Evolutionary conservation across 2,797 vertebrate genomes (phyloP).

Genomic region (Lepus oiostolus): DNA sequence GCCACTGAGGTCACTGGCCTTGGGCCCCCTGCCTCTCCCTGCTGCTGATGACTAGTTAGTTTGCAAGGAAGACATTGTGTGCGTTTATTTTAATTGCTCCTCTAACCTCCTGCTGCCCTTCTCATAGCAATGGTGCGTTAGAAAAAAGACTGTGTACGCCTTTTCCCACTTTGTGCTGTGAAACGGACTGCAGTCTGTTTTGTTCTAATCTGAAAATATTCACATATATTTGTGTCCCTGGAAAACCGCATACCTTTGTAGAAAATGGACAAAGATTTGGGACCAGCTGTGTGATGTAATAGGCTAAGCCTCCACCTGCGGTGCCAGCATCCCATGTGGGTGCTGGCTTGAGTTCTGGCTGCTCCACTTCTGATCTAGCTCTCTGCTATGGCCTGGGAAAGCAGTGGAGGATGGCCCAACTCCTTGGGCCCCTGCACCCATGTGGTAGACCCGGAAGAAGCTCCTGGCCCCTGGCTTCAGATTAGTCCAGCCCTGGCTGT

Average conservation of each 20-base stretch:
- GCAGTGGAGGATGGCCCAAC: no score
- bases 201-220: slow-evolving; percentile 31
- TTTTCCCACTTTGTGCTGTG: background rate
- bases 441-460: no score
- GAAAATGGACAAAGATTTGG: background rate
- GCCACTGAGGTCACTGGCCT: slow-evolving; percentile 17
- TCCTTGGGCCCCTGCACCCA: no score
- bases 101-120: slow-evolving; percentile 58
- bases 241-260: background rate
- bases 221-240: background rate
- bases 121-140: background rate
- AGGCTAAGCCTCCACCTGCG: no score
- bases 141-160: background rate
- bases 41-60: background rate
- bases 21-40: background rate
- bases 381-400: no score
- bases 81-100: slow-evolving; percentile 55
- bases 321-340: no score
- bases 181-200: background rate
- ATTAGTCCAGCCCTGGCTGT: no score
- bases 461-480: no score
- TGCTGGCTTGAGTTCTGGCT: no score
- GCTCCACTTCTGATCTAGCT: no score
- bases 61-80: background rate
- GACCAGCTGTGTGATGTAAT: background rate